A percentile compares a stretch with the other conserved stretches of the same genome.
Evolutionary conservation across 2,888 invertebrate genomes (phyloP).

Genomic region (Therioaphis trifolii): DNA sequence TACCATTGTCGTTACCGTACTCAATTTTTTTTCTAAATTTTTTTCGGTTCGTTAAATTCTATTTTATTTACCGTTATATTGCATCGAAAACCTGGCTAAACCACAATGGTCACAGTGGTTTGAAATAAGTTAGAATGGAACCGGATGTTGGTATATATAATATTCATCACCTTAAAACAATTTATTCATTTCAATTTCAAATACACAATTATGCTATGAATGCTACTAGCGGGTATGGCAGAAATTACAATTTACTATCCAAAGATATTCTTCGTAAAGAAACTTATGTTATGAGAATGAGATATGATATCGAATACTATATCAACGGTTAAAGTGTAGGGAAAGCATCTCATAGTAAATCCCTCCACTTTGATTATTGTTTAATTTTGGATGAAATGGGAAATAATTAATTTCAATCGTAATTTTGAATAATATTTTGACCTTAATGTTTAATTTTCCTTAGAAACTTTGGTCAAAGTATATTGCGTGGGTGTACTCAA

Average conservation of each 20-base stretch:
- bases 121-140: background rate
- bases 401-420: too few relatives aligned
- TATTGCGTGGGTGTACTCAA: background rate
- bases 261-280: too few relatives aligned
- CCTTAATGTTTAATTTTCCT: background rate
- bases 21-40: background rate
- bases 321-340: too few relatives aligned
- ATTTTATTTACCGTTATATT: background rate
- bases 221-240: too few relatives aligned
- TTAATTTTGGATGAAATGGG: background rate
- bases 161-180: too few relatives aligned
- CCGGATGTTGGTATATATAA: too few relatives aligned
- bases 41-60: background rate
- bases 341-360: too few relatives aligned
- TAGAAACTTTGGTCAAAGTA: background rate
- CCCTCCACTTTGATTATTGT: background rate
- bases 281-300: too few relatives aligned
- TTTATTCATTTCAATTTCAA: too few relatives aligned
- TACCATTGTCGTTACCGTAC: background rate
- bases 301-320: too few relatives aligned
- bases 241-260: too few relatives aligned
- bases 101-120: background rate
- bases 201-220: too few relatives aligned
- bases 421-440: background rate
- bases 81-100: background rate